phyloP scores from a whole-genome alignment of 2,113 vertebrate genomes.

The Pampusana beccarii region DNA sequence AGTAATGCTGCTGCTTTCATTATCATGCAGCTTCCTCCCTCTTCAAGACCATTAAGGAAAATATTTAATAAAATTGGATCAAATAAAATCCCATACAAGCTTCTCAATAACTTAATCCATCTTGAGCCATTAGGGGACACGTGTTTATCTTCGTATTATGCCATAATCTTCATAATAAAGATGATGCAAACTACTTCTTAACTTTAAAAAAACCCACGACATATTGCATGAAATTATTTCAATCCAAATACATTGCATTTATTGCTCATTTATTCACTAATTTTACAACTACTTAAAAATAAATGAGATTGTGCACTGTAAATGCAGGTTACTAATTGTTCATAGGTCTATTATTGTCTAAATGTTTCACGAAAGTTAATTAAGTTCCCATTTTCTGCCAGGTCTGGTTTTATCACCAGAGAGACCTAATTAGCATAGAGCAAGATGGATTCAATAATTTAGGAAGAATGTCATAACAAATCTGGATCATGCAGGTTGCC shows the following conservation, averaged over 20 bases:
- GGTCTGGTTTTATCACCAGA: slow-evolving; percentile 38
- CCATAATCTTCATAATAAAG: background rate
- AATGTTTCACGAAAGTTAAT: slow-evolving; percentile 51
- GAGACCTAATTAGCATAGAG: slow-evolving; percentile 39
- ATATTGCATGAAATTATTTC: background rate
- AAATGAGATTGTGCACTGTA: background rate
- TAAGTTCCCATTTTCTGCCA: slow-evolving; percentile 39
- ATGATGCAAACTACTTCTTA: slow-evolving; percentile 21
- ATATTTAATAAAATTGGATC: slow-evolving; percentile 10
- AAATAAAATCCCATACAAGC: slow-evolving; percentile 40
- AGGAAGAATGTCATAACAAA: slow-evolving; percentile 30
- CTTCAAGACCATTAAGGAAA: slow-evolving; percentile 2
- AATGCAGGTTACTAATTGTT: slow-evolving; percentile 39
- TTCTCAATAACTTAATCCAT: slow-evolving; percentile 34
- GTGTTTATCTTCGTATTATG: background rate
- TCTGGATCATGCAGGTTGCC: background rate
- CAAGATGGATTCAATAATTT: slow-evolving; percentile 36
- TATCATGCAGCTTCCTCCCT: background rate
- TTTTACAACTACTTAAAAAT: slow-evolving; percentile 11
- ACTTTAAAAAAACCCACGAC: slow-evolving; percentile 19
- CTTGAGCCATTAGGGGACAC: background rate
- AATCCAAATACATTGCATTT: background rate
- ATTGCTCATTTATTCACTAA: background rate
- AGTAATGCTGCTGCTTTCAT: background rate
- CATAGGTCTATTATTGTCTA: slow-evolving; percentile 37